phyloP scores from a whole-genome alignment of 1,140 invertebrate species.

The Drosophila guanche region DNA sequence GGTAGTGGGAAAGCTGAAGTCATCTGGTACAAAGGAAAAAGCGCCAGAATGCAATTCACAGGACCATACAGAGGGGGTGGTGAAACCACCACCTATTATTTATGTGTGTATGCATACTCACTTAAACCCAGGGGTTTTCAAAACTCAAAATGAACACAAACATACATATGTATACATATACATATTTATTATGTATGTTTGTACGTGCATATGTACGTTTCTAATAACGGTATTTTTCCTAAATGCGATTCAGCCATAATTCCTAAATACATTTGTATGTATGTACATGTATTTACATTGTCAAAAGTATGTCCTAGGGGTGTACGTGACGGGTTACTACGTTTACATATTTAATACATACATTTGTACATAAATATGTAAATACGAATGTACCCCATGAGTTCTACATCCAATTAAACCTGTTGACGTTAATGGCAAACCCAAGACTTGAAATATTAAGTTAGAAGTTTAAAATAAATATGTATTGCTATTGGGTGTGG shows the following conservation, averaged over 20 bases:
- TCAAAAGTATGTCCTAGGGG: too few relatives aligned
- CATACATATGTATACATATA: background rate
- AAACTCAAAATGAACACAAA: background rate
- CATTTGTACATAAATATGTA: conserved; percentile 7
- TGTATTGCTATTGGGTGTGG: background rate
- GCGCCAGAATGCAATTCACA: background rate
- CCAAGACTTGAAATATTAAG: background rate
- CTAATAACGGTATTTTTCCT: too few relatives aligned
- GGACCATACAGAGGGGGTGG: background rate
- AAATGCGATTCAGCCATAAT: background rate
- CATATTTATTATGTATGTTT: background rate
- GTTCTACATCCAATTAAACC: conserved; percentile 1
- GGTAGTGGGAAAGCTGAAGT: conserved; percentile 1
- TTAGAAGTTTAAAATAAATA: background rate
- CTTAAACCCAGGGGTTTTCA: too few relatives aligned
- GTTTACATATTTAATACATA: background rate
- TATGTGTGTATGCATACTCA: too few relatives aligned
- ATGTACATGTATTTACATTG: background rate
- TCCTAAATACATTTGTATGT: background rate
- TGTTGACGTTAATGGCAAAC: background rate
- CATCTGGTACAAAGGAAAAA: background rate
- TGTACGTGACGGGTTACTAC: too few relatives aligned
- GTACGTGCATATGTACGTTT: too few relatives aligned
- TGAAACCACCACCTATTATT: background rate
- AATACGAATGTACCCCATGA: background rate